Conservation (phyloP, 1,140 invertebrate species). For the Fragariocoptes setiger region DNA sequence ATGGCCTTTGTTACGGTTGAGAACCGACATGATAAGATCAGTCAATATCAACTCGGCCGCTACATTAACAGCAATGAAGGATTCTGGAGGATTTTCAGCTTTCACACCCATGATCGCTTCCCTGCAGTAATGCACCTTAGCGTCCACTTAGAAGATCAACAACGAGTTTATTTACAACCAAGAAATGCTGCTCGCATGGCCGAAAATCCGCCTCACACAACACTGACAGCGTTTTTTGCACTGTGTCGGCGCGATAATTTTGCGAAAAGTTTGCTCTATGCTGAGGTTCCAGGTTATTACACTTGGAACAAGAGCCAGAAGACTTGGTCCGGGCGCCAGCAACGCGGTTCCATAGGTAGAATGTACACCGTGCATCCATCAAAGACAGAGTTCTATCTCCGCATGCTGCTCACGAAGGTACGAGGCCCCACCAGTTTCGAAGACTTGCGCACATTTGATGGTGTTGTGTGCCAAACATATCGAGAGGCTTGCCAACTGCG, state of each 20-base stretch:
- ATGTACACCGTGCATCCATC: not conserved
- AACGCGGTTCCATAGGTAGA: not conserved
- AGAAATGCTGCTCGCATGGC: constrained; percentile 1
- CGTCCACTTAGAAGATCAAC: constrained; percentile 20
- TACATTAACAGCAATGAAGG: constrained; percentile 12
- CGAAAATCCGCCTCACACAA: constrained; percentile 5
- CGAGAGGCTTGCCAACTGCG: constrained; percentile 16
- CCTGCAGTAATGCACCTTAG: constrained; percentile 17
- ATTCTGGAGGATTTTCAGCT: constrained; percentile 10
- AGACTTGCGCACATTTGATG: constrained; percentile 17
- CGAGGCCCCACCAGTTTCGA: constrained; percentile 16
- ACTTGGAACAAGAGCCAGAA: constrained; percentile 3
- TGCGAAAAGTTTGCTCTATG: constrained; percentile 3
- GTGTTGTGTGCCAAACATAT: constrained; percentile 17
- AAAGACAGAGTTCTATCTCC: constrained; percentile 16
- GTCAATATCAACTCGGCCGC: constrained; percentile 7
- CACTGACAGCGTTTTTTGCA: constrained; percentile 9
- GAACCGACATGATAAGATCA: constrained; percentile 2
- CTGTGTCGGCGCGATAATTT: constrained; percentile 8
- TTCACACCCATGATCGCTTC: constrained; percentile 16
- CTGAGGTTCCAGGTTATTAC: constrained; percentile 2
- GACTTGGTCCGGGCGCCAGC: not conserved
- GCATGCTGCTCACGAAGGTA: constrained; percentile 18
- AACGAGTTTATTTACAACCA: constrained; percentile 13
- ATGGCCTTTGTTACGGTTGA: constrained; percentile 5